Base-by-base conservation (phyloP, 2,113 vertebrate genomes). In the Vireo altiloquus region DNA sequence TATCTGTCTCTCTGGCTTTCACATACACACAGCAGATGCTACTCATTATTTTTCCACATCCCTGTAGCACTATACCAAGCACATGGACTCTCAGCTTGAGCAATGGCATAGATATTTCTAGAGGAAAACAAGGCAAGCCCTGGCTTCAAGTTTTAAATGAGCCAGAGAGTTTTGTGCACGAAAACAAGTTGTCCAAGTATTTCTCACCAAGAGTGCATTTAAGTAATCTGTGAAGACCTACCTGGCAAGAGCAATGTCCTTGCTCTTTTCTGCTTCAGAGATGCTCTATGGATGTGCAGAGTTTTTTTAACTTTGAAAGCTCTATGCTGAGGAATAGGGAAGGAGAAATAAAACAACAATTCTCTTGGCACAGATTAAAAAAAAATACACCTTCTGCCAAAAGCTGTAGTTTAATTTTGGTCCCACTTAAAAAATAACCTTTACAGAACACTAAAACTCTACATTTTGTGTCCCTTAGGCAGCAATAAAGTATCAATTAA, bases 381-480 rank as follows among this genome's bases (percentile, higher is more conserved):
- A 50, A 82, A 64, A 72, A 54, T 3, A 89, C 0, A 16, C 8
- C 2, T 60, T 65, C 72, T 85, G 83, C 83, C 92, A 95, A 56
- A 91, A 82, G 53, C 8, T 72, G n/a, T 57, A 91, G 61, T 39
- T 92, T 64, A 82, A 75, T 91, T 89, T 90, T 70, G 56, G 28
- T 75, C 28, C 89, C 74, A 47, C 56, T 95, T 89, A 31, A 79
- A 96, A 96, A 86, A 93, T 65, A 94, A 96, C 84, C 74, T 75
- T 87, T 64, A 56, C 20, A 69, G 77, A 89, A 79, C 65, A 69
- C 87, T 79, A 65, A 92, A 89, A 57, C 39, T 77, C 46, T 65
- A 46, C 14, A 54, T 87, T 82, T 92, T 82, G 24, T 71, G 65
- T 94, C 69, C 74, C 61, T 79, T 42, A 91, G 70, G 83, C 69